Evolutionary conservation across 2,888 invertebrate genomes (phyloP).

Genomic region (Opisthograptis luteolata): DNA sequence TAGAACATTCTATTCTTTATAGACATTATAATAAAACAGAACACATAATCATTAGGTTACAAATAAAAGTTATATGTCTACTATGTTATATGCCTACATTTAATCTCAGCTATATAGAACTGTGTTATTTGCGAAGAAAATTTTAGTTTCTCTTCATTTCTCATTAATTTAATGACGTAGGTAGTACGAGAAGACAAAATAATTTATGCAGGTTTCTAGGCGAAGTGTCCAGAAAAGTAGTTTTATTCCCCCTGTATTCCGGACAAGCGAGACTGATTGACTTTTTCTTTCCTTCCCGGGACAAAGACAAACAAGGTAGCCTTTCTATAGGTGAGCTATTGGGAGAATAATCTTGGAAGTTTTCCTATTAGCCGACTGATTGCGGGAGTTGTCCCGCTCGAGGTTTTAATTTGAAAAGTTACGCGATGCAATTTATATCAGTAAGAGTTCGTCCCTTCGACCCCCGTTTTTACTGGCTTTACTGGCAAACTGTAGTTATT

Average conservation of each 20-base stretch:
- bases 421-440: constrained; percentile 51
- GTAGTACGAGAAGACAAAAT: no score
- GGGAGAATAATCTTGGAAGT: constrained; percentile 56
- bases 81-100: no score
- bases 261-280: neutral
- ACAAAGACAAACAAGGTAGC: constrained; percentile 23
- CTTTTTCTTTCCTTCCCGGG: constrained; percentile 11
- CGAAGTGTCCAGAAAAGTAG: neutral
- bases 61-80: no score
- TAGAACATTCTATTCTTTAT: no score
- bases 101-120: no score
- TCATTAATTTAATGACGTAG: no score
- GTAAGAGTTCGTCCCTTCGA: constrained; percentile 35
- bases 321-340: constrained; percentile 45
- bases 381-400: constrained; percentile 47
- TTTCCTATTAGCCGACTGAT: constrained; percentile 58
- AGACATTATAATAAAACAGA: no score
- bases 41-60: no score
- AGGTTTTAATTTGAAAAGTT: constrained; percentile 61
- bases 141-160: no score
- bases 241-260: neutral
- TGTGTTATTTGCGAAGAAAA: no score
- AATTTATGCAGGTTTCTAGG: no score
- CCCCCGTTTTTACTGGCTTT: constrained; percentile 36
- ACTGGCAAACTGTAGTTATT: constrained; percentile 29